These are phyloP conservation scores for Pseudopipra pipra DNA, from an alignment of 2,113 vertebrate genomes.

Conservation along the genomic window DNA sequence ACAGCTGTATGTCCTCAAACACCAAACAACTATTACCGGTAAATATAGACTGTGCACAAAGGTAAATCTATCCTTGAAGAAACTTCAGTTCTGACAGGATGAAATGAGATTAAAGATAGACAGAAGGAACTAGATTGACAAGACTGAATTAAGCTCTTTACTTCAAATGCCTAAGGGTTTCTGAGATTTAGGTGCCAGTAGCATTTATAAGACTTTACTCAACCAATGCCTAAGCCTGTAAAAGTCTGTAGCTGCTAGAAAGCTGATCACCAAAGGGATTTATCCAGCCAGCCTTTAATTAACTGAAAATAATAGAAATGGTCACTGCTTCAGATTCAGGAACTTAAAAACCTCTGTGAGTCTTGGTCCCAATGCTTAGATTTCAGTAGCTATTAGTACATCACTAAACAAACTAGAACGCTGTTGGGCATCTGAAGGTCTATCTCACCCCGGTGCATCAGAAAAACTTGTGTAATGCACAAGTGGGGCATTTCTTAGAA, in stretches of 20 bases:
- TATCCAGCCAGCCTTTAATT: slow-evolving; percentile 16
- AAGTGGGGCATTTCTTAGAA: neutral
- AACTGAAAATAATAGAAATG: neutral
- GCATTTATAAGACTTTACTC: slow-evolving; percentile 24
- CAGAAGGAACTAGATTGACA: slow-evolving; percentile 18
- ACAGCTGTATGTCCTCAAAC: neutral
- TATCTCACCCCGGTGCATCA: neutral
- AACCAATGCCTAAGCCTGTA: neutral
- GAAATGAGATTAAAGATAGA: slow-evolving; percentile 41
- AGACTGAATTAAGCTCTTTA: slow-evolving; percentile 29
- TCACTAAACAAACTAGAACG: neutral
- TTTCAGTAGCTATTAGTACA: neutral
- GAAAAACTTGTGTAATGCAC: neutral
- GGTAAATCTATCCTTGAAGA: slow-evolving; percentile 1
- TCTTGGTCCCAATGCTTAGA: neutral
- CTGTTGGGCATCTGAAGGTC: neutral
- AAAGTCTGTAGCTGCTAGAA: slow-evolving; percentile 1
- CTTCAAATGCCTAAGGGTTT: neutral
- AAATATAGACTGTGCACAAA: neutral
- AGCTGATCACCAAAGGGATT: slow-evolving; percentile 5
- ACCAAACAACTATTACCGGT: neutral
- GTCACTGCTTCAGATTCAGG: neutral
- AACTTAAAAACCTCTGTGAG: neutral
- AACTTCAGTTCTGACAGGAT: neutral
- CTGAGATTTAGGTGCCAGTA: slow-evolving; percentile 8